phyloP scores from a whole-genome alignment of 2,888 invertebrate genomes.

The Epiperipatus broadwayi region DNA sequence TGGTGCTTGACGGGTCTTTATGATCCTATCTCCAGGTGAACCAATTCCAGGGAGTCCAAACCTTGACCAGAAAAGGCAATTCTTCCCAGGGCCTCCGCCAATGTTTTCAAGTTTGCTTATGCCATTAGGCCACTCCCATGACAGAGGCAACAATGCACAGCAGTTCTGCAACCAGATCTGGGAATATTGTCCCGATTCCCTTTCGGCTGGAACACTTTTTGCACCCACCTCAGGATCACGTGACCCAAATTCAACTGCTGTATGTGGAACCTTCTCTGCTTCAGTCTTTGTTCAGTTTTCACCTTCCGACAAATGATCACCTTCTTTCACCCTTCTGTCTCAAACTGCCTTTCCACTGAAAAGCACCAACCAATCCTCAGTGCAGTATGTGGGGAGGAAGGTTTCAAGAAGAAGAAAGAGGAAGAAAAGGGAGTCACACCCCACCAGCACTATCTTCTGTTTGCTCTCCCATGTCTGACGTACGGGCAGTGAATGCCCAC shows the following conservation, averaged over 20 bases:
- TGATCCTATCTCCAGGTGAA: constrained; percentile 33
- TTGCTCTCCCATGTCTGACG: too few species aligned
- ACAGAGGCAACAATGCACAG: constrained; percentile 17
- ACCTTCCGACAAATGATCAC: too few species aligned
- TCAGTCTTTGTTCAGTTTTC: constrained; percentile 33
- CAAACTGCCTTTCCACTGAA: too few species aligned
- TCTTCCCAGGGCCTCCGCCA: constrained; percentile 28
- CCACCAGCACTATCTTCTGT: too few species aligned
- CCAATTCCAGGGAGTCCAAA: constrained; percentile 30
- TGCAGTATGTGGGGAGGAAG: too few species aligned
- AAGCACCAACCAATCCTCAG: too few species aligned
- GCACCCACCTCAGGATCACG: constrained; percentile 27
- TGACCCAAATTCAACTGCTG: constrained; percentile 31
- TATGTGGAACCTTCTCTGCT: constrained; percentile 39
- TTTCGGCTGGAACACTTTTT: constrained; percentile 32
- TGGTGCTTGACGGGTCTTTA: constrained; percentile 29
- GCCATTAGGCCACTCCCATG: constrained; percentile 23
- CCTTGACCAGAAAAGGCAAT: constrained; percentile 32
- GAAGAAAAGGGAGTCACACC: too few species aligned
- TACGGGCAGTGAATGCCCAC: too few species aligned
- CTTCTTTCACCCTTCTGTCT: too few species aligned
- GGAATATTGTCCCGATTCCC: constrained; percentile 40
- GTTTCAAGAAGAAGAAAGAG: too few species aligned
- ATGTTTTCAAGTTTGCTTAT: constrained; percentile 28
- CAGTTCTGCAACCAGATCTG: constrained; percentile 38